These are phyloP conservation scores for Formicarius rufipectus DNA, from an alignment of 2,113 vertebrate species.

Conservation along the genomic window DNA sequence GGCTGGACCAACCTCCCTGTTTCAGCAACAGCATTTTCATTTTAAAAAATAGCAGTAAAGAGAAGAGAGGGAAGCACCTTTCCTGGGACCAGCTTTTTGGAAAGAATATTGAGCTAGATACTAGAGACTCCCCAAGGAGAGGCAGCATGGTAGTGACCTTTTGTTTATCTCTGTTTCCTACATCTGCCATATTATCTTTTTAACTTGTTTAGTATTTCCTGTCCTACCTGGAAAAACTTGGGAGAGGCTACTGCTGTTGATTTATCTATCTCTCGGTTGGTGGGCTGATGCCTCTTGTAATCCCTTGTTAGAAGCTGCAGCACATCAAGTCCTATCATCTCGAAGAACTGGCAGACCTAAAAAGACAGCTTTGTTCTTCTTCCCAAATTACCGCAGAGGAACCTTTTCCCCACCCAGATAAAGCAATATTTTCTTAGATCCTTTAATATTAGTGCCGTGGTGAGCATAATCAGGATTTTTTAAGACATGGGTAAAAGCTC, in stretches of 20 bases:
- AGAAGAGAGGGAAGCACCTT: neutral
- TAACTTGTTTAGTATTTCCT: neutral
- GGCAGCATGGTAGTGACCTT: neutral
- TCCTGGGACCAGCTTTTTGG: neutral
- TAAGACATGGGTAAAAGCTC: neutral
- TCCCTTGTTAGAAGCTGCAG: neutral
- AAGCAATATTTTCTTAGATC: neutral
- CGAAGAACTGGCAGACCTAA: accelerated
- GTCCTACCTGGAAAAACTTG: neutral
- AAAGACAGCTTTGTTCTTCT: neutral
- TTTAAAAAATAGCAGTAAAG: neutral
- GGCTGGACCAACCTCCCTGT: neutral
- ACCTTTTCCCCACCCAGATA: neutral
- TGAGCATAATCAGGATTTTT: neutral
- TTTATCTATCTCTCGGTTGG: neutral
- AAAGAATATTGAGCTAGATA: neutral
- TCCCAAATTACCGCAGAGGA: neutral
- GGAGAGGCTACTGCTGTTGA: neutral
- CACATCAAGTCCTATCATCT: neutral
- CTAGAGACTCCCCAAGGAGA: neutral
- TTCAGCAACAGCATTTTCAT: neutral
- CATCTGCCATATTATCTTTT: neutral
- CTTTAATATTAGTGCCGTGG: neutral
- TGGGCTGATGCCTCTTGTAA: neutral
- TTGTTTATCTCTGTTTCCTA: neutral